These are phyloP conservation scores for Cliona cf. orientalis DNA, from an alignment of 37 sponge, comb jelly and placozoan species.

Conservation along the genomic window DNA sequence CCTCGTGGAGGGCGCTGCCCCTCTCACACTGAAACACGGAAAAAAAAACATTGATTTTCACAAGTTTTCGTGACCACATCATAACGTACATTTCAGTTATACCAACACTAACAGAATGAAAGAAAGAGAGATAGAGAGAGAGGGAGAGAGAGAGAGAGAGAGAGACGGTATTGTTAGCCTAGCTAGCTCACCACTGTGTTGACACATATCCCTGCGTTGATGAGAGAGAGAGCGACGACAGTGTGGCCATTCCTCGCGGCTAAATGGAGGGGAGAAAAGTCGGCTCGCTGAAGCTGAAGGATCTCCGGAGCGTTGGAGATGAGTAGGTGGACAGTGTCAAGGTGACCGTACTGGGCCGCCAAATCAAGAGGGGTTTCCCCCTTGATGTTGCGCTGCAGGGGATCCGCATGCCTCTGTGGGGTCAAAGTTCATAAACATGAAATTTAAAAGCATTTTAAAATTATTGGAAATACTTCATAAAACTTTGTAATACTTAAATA, in stretches of 20 bases:
- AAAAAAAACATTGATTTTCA: background rate
- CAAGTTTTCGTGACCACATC: background rate
- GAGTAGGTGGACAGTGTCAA: slow-evolving; percentile 69
- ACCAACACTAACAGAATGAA: background rate
- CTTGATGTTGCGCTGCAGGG: slow-evolving; percentile 50
- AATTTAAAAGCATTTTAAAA: background rate
- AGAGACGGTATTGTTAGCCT: background rate
- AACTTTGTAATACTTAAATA: background rate
- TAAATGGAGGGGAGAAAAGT: slow-evolving; percentile 76
- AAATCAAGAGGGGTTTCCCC: slow-evolving; percentile 75
- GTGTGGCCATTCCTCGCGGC: slow-evolving; percentile 88
- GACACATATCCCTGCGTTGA: slow-evolving; percentile 68
- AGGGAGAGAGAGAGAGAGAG: background rate
- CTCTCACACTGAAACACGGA: slow-evolving; percentile 36
- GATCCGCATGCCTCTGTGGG: slow-evolving; percentile 62
- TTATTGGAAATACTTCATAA: background rate
- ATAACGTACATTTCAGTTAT: background rate
- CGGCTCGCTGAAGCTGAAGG: slow-evolving; percentile 9
- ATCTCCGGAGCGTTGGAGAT: slow-evolving; percentile 68
- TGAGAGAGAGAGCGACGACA: slow-evolving; percentile 66
- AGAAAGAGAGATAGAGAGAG: background rate
- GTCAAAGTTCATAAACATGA: too few relatives aligned
- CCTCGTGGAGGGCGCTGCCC: slow-evolving; percentile 81
- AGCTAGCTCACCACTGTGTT: slow-evolving; percentile 65
- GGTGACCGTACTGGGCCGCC: slow-evolving; percentile 76